Conservation (phyloP, 2,113 vertebrate genomes). For the Gopherus flavomarginatus region DNA sequence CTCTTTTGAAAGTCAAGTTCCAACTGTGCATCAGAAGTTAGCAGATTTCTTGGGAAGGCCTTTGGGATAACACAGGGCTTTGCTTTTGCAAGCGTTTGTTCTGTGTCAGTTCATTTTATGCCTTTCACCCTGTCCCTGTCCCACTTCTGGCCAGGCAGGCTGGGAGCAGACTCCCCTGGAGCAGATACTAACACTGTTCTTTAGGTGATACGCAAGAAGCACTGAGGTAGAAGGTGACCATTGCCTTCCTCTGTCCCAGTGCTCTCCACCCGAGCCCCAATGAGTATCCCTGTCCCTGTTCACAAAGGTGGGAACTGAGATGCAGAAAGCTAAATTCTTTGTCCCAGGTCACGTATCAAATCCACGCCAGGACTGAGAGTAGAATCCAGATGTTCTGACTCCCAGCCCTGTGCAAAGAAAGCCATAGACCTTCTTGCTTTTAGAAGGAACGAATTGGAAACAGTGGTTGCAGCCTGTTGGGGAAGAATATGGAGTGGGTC, state of each 20-base stretch:
- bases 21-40: accelerated
- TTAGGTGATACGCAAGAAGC: not conserved
- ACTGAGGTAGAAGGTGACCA: not conserved
- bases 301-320: not conserved
- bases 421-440: not conserved
- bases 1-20: not conserved
- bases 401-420: not conserved
- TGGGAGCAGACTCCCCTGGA: not conserved
- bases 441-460: not conserved
- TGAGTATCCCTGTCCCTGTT: not conserved
- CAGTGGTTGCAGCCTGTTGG: not conserved
- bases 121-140: not conserved
- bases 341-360: not conserved
- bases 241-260: not conserved
- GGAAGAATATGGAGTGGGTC: not conserved
- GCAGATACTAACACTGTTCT: not conserved
- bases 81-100: not conserved
- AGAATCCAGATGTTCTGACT: not conserved
- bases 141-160: not conserved
- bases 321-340: not conserved
- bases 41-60: not conserved
- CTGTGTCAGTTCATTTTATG: not conserved
- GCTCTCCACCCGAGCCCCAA: not conserved
- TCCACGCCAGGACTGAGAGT: not conserved
- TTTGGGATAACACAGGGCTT: not conserved